Conservation (phyloP, 1,140 invertebrate species). For the Nasonia longicornis region DNA sequence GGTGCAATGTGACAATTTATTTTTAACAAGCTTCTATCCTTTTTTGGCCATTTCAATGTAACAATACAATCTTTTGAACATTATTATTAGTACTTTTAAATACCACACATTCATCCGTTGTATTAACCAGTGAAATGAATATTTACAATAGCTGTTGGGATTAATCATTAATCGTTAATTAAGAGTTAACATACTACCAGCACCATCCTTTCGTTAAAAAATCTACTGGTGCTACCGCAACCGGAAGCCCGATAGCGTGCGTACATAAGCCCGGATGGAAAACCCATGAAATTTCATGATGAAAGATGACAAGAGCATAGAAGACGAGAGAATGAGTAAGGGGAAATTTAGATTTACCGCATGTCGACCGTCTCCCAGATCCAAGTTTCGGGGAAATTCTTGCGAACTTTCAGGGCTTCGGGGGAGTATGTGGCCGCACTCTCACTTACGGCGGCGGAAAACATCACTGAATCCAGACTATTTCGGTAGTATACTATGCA, state of each 20-base stretch:
- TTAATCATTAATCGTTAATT: not conserved
- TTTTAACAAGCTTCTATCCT: too few species aligned
- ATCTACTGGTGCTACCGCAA: not conserved
- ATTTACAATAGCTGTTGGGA: not conserved
- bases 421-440: constrained; percentile 57
- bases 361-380: constrained; percentile 73
- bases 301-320: not conserved
- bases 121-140: not conserved
- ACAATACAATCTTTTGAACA: too few species aligned
- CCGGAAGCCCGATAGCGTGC: constrained; percentile 35
- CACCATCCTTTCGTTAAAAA: not conserved
- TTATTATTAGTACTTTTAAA: not conserved
- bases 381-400: constrained; percentile 77
- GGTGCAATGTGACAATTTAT: too few species aligned
- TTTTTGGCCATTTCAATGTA: too few species aligned
- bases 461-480: constrained; percentile 62
- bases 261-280: constrained; percentile 15
- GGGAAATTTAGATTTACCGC: constrained; percentile 65
- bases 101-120: not conserved
- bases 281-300: constrained; percentile 30
- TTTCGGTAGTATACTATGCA: constrained; percentile 72
- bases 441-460: constrained; percentile 57
- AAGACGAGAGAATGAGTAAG: constrained; percentile 11
- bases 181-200: not conserved
- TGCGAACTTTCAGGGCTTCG: constrained; percentile 69